phyloP scores from a whole-genome alignment of 2,888 invertebrate genomes.

The Noctua janthe region DNA sequence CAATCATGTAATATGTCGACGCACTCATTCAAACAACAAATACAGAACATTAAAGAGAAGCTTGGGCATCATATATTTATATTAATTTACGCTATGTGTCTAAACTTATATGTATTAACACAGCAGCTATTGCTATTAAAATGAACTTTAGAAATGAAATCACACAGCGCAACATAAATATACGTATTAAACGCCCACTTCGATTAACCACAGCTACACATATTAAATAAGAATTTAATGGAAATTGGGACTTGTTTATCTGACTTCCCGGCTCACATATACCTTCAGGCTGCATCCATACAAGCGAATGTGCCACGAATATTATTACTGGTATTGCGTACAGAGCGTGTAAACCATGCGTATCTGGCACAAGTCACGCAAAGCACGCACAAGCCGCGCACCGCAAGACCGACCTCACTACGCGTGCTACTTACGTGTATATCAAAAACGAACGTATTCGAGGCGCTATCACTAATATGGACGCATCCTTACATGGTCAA shows the following conservation, averaged over 20 bases:
- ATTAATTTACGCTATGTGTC: slow-evolving; percentile 59
- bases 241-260: slow-evolving; percentile 37
- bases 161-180: slow-evolving; percentile 39
- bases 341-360: slow-evolving; percentile 6
- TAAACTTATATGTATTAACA: slow-evolving; percentile 62
- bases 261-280: slow-evolving; percentile 39
- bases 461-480: slow-evolving; percentile 7
- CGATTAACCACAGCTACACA: slow-evolving; percentile 32
- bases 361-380: neutral
- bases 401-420: neutral
- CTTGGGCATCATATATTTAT: slow-evolving; percentile 46
- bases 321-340: neutral
- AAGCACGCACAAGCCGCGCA: neutral
- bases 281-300: slow-evolving; percentile 6
- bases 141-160: slow-evolving; percentile 40
- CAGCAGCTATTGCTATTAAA: slow-evolving; percentile 65
- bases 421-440: neutral
- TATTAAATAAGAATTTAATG: slow-evolving; percentile 33
- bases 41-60: slow-evolving; percentile 47
- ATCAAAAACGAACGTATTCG: neutral
- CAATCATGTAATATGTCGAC: slow-evolving; percentile 61
- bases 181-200: slow-evolving; percentile 37
- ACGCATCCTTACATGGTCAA: slow-evolving; percentile 13
- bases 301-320: neutral
- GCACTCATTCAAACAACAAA: slow-evolving; percentile 55